Evolutionary conservation across 2,797 vertebrate genomes (phyloP), one percentile per base, ranked within the genome.

Genomic region (Pseudomugil gertrudae): DNA sequence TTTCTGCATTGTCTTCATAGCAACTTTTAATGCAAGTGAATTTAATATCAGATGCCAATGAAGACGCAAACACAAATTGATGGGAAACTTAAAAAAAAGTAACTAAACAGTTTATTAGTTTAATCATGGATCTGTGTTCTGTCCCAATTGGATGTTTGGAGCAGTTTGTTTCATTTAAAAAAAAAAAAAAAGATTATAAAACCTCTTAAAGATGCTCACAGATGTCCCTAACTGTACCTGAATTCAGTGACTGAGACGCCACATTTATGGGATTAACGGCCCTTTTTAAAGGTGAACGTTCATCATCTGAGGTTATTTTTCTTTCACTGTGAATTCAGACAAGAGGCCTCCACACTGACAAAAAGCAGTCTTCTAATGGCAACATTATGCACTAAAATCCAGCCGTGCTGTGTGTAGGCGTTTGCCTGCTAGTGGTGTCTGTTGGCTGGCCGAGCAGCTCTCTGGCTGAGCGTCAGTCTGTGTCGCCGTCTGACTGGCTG

Each of bases 401-500:
- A 13, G 8, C 53, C 47, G 54, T 11, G 61, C 13, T 33, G 56
- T 6, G 77, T 30, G 72, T 79, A 72, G 76, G 78, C 11, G 70
- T 66, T 10, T 2, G 64, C 58, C 68, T 73, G 64, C 62, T 27
- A 11, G 69, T 26, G 19, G 30, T 72, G 45, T 32, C 60, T 11
- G 27, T 30, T 26, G 58, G 66, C 72, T 32, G 26, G 69, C 57
- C 45, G 24, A 38, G 63, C 17, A n/a, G 45, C 56, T 32, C 3
- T 50, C 66, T 47, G 64, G 56, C 78, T 24, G 62, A 17, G 59
- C 45, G 32, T 69, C 23, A 47, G 71, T 57, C 67, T 64, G 74
- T 36, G 52, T 50, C 10, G 59, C 64, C 33, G 74, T 54, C 72
- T 69, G 76, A 70, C 79, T 72, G 71, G 55, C 76, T 80, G 78